Conservation (phyloP, 2,888 invertebrate genomes). For the Melinaea menophilus region DNA sequence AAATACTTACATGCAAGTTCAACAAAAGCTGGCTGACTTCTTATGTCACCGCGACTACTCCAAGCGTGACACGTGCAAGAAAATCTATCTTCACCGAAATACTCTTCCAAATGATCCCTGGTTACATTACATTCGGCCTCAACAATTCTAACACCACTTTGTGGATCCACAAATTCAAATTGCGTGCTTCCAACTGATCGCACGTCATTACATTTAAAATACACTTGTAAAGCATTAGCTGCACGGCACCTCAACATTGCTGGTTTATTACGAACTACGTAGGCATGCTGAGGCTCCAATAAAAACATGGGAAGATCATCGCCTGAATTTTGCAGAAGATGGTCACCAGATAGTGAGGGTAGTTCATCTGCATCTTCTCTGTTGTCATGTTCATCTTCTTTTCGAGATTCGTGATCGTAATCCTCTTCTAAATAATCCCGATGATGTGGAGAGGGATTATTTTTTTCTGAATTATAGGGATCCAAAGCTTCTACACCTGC, state of each 20-base stretch:
- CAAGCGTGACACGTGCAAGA: slow-evolving; percentile 97
- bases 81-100: slow-evolving; percentile 92
- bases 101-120: slow-evolving; percentile 94
- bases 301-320: slow-evolving; percentile 91
- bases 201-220: slow-evolving; percentile 94
- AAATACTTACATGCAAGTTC: slow-evolving; percentile 95
- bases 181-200: slow-evolving; percentile 82
- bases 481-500: slow-evolving; percentile 70
- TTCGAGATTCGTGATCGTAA: slow-evolving; percentile 67
- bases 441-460: slow-evolving; percentile 56
- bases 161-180: slow-evolving; percentile 93
- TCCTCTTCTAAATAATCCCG: slow-evolving; percentile 72
- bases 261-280: slow-evolving; percentile 93
- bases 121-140: slow-evolving; percentile 93
- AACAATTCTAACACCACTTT: slow-evolving; percentile 90
- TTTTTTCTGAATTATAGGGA: slow-evolving; percentile 72
- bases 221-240: slow-evolving; percentile 90
- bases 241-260: slow-evolving; percentile 93
- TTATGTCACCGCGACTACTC: slow-evolving; percentile 90
- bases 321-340: slow-evolving; percentile 75
- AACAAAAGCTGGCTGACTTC: slow-evolving; percentile 91
- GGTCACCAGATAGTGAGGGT: slow-evolving; percentile 68
- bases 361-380: slow-evolving; percentile 73
- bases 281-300: slow-evolving; percentile 91
- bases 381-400: slow-evolving; percentile 69